Conservation (phyloP, 2,888 invertebrate genomes). For the Hypsopygia costalis region DNA sequence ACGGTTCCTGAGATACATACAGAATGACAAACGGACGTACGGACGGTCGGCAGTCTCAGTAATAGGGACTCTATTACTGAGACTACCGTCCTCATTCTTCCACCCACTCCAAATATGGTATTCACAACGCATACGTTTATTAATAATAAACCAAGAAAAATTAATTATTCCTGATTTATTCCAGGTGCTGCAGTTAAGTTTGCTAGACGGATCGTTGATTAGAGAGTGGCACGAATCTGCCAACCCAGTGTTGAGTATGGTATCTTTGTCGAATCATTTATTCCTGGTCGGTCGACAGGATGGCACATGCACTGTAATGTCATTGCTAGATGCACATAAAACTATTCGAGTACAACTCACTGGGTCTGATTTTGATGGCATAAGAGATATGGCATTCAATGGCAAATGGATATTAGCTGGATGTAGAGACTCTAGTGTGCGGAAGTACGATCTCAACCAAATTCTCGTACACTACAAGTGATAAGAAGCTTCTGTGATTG, state of each 20-base stretch:
- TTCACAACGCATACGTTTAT: no score
- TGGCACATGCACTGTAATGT: slow-evolving; percentile 81
- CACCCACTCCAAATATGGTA: no score
- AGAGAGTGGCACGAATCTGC: slow-evolving; percentile 77
- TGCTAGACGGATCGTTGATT: slow-evolving; percentile 44
- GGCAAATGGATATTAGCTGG: slow-evolving; percentile 82
- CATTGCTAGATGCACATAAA: slow-evolving; percentile 51
- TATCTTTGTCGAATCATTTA: slow-evolving; percentile 64
- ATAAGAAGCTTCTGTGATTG: slow-evolving; percentile 15
- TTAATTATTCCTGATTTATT: slow-evolving; percentile 26
- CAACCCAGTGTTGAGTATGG: slow-evolving; percentile 77
- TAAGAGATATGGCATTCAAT: slow-evolving; percentile 82
- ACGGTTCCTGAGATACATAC: no score
- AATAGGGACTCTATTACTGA: no score
- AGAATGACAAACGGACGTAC: no score
- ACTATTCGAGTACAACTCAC: slow-evolving; percentile 78
- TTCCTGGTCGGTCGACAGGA: slow-evolving; percentile 82
- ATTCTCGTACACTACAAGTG: slow-evolving; percentile 69
- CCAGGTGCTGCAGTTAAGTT: slow-evolving; percentile 52
- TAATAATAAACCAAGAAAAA: no score
- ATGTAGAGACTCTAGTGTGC: slow-evolving; percentile 82
- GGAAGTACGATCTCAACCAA: slow-evolving; percentile 82
- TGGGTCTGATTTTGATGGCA: slow-evolving; percentile 85
- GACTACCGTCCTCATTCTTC: no score
- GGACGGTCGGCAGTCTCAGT: no score